Evolutionary conservation across 2,113 vertebrate species (phyloP).

Genomic region (Chloebia gouldiae): DNA sequence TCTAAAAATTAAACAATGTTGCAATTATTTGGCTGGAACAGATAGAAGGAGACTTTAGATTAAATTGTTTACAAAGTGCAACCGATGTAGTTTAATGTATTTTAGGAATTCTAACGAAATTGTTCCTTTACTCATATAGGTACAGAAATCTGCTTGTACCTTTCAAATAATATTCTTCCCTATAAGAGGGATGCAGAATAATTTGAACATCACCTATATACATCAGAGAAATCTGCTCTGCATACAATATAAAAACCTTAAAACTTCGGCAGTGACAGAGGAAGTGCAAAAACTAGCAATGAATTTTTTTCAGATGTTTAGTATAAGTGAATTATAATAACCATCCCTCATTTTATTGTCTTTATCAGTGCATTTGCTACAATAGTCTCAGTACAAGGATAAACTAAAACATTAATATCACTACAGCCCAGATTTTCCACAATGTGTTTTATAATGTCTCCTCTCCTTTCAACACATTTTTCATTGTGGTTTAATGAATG

Average conservation of each 20-base stretch:
- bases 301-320: neutral
- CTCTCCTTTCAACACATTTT: neutral
- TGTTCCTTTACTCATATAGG: neutral
- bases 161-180: neutral
- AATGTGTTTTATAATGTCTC: accelerated
- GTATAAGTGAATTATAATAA: neutral
- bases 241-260: neutral
- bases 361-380: neutral
- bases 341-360: neutral
- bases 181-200: neutral
- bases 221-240: neutral
- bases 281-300: neutral
- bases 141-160: neutral
- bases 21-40: neutral
- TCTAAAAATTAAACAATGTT: neutral
- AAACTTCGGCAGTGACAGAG: neutral
- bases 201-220: neutral
- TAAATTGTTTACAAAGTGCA: neutral
- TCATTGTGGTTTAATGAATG: neutral
- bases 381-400: neutral
- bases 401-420: neutral
- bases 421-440: neutral
- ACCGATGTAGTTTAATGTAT: neutral
- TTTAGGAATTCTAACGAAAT: neutral
- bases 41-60: neutral